phyloP scores from a whole-genome alignment of 1,140 invertebrate genomes.

The Agraylea sexmaculata region DNA sequence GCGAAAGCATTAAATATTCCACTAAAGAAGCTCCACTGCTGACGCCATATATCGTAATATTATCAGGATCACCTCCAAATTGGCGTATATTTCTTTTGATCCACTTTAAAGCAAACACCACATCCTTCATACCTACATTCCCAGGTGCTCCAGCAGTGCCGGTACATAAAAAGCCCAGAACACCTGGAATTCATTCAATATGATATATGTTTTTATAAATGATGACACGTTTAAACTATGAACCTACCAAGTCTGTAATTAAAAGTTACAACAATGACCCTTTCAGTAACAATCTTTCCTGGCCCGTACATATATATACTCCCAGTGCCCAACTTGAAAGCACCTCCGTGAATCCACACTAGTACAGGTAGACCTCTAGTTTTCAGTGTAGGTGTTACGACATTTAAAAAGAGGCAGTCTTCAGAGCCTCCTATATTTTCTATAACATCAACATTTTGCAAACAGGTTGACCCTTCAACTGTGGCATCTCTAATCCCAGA shows the following conservation, averaged over 20 bases:
- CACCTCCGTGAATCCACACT: constrained; percentile 54
- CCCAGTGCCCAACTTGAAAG: constrained; percentile 43
- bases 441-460: constrained; percentile 7
- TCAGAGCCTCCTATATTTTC: constrained; percentile 23
- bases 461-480: constrained; percentile 24
- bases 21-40: constrained; percentile 35
- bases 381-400: constrained; percentile 25
- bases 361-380: constrained; percentile 41
- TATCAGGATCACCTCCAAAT: constrained; percentile 37
- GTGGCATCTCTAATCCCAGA: constrained; percentile 29
- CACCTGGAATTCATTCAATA: no score
- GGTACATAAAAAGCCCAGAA: constrained; percentile 52
- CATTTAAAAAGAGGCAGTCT: constrained; percentile 30
- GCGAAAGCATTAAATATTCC: constrained; percentile 32
- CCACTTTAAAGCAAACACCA: constrained; percentile 45
- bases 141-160: constrained; percentile 43
- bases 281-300: constrained; percentile 49
- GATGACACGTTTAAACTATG: no score
- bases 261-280: constrained; percentile 52
- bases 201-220: no score
- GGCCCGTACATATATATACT: constrained; percentile 42
- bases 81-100: constrained; percentile 40
- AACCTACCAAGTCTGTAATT: constrained; percentile 55
- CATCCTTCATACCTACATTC: constrained; percentile 47
- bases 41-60: constrained; percentile 36